Evolutionary conservation across 2,797 vertebrate genomes (phyloP).

Genomic region (Carcharodon carcharias): DNA sequence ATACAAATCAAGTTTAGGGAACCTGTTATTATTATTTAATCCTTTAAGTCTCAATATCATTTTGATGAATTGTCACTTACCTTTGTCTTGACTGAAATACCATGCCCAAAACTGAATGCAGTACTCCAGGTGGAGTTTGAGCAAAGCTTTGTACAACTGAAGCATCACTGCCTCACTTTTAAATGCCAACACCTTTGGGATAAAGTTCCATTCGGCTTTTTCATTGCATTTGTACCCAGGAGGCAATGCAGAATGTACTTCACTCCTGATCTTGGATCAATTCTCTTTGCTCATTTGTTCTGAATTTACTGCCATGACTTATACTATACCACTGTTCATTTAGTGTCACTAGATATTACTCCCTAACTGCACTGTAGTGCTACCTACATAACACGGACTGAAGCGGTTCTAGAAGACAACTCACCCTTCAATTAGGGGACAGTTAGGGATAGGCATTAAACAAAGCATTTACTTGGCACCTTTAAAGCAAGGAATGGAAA

Average conservation of each 20-base stretch:
- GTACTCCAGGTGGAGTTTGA: not conserved
- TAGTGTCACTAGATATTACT: no score
- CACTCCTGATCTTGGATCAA: not conserved
- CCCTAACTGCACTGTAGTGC: no score
- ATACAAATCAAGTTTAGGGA: not conserved
- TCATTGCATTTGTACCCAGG: not conserved
- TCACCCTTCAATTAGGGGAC: no score
- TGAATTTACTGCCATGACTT: not conserved
- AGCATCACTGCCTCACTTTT: not conserved
- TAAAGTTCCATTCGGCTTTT: not conserved
- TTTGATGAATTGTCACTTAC: not conserved
- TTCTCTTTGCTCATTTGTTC: not conserved
- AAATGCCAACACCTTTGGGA: not conserved
- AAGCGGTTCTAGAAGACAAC: no score
- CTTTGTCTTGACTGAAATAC: not conserved
- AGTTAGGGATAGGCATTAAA: no score
- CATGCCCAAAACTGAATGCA: not conserved
- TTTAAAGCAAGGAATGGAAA: not conserved
- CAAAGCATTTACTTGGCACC: not conserved
- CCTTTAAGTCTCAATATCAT: not conserved
- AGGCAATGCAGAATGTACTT: not conserved
- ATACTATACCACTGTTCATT: no score
- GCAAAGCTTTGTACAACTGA: not conserved
- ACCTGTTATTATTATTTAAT: not conserved
- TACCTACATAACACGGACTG: no score